Evolutionary conservation across 2,888 invertebrate species (phyloP), one percentile per base, ranked within the genome.

Genomic region (Agonopterix alstromeriana): DNA sequence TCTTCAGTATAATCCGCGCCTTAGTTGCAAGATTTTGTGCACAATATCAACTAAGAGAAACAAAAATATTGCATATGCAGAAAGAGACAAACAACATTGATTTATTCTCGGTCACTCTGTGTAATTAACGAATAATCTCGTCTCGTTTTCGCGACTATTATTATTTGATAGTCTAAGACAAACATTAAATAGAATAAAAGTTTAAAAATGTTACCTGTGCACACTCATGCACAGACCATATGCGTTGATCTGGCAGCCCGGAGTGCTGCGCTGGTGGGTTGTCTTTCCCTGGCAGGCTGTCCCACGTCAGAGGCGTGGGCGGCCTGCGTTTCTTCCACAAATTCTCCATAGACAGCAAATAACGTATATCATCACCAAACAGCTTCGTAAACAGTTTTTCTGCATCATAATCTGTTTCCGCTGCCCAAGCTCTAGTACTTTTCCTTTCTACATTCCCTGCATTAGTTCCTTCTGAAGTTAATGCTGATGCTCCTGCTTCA

Each of bases 311-410:
- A 0, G 98, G 97, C 1, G 90, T 91, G 0, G 99, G 99, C 0
- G 96, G 92, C 60, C 93, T 91, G 35, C 99, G 92, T 51, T 93
- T 94, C 80, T 96, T 96, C 99, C 99, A 99, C 48, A 99, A 86
- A 73, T 98, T 95, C 61, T 94, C 93, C 98, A 99, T 99, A 2
- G 94, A 94, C 49, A 98, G 84, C 54, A 99, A 90, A 78, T 99
- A 99, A 53, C 95, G 93, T 48, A 99, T 98, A 76, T 99, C 99
- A 73, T 97, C 97, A 53, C 92, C 90, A 81, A 99, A 99, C 51
- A 99, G 91, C 86, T 99, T 99, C 41, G 94, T 92, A 67, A 99
- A 98, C 10, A 99, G 77, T 70, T 95, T 95, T 60, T 93, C 91
- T 0, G 96, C 90, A 67, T 98, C 93, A 72, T 98, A 99, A 55